Base-by-base conservation (phyloP, 2,888 invertebrate genomes). In the Ennomos quercinarius region DNA sequence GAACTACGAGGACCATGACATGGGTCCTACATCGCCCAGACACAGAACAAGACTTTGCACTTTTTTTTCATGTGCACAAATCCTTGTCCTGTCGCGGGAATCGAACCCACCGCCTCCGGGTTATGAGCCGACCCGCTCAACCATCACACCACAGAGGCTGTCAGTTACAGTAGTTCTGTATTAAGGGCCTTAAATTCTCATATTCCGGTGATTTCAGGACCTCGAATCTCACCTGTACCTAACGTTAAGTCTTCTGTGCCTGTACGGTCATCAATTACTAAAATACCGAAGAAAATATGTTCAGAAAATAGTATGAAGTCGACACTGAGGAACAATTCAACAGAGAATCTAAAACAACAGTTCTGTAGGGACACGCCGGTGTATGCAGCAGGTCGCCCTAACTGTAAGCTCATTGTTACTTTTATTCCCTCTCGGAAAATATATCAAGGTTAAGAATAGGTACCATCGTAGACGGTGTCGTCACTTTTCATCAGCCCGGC, bases 261-360 rank as follows among this genome's bases (percentile, higher is more conserved):
- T 3, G 8, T 44, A 17, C 43, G 27, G 8, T 2, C 49, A 37
- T 45, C 53, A 10, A 27, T 40, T 9, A 50, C 59, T 13, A 45
- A 38, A 42, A 45, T 59, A 42, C 55, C 60, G 2, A 17, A 34
- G 10, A 46, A 35, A 39, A 51, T 47, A 43, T 11, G 10, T 39
- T 48, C 63, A 61, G 57, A 68, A 34, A 48, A 55, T 37, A 59
- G 51, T 38, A 57, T 44, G 35, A 59, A 58, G 54, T 60, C 65
- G n/a, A 52, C 55, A 11, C 57, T 66, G 6, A 57, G 68, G 35
- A 70, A 71, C 39, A 40, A 63, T 6, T 53, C 70, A 1, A 73
- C 64, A 12, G 75, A 77, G 44, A 70, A 66, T 41, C 37, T 71
- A 11, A 73, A 72, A 34, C 68, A 66, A 38, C 66, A 68, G 39